Evolutionary conservation across 2,797 vertebrate species (phyloP), one percentile per base, ranked within the genome.

Genomic region (Notamacropus eugenii): DNA sequence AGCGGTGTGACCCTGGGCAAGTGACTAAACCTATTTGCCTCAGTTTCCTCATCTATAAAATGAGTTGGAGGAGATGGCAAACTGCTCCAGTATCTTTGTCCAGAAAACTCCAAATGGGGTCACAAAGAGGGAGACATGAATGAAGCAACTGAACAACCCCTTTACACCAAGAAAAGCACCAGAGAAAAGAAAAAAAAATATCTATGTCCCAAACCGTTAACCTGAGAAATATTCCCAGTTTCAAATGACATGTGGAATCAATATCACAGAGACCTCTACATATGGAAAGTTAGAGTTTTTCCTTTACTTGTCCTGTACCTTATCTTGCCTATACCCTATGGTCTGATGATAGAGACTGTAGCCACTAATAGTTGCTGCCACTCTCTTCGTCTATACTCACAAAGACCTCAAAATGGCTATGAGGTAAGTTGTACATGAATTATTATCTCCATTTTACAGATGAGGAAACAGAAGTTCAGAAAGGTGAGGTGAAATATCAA

Each of bases 101-200:
- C 13, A 34, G 29, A 13, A 62, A 62, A 34, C 59, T 27, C 2
- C 59, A 62, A 31, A 62, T 62, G 10, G 59, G 11, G 28, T 31
- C 58, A 31, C 28, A 59, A 59, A 59, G 58, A 4, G 29, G 12
- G 3, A 62, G 29, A 62, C 59, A 62, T 11, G 29, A 62, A 29
- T 34, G 29, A 13, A 62, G 34, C 28, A 13, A 62, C 31, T 31
- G 29, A 62, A 62, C 28, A 62, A 16, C 59, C 31, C 31, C 13
- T 34, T n/a, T 67, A n/a, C 34, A 34, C 1, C 12, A 67, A 62
- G 12, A 24, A 67, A n/a, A 67, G 31, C 59, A 14, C 28, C 5
- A 67, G 62, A 90, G 58, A 52, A 52, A 52, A 93, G 31, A 91
- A 93, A 93, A 40, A 93, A 40, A 95, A 94, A 56, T 74, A 12